A percentile compares a stretch with the other conserved stretches of the same genome.
Evolutionary conservation across 2,797 vertebrate genomes (phyloP).

Genomic region (Chelidonichthys spinosus): DNA sequence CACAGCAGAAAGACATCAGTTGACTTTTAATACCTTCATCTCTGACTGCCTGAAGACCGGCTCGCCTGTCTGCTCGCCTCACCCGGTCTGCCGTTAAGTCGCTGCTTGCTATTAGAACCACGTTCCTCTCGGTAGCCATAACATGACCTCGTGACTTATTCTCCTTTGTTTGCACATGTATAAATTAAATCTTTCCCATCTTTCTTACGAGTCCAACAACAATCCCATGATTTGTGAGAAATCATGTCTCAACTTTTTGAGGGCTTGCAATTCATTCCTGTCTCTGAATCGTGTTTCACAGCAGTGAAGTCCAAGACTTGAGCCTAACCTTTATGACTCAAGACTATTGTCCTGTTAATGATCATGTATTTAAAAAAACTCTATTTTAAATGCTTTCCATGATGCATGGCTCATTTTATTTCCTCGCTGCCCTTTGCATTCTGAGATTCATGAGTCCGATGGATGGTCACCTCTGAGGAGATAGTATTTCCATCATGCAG

Average conservation of each 20-base stretch:
- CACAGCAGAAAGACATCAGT: conserved; percentile 67
- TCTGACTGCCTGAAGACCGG: conserved; percentile 33
- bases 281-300: conserved; percentile 15
- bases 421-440: conserved; percentile 17
- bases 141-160: conserved; percentile 4
- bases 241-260: neutral
- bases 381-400: conserved; percentile 6
- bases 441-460: neutral
- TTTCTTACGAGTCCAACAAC: neutral
- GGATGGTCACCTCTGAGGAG: conserved; percentile 35
- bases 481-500: conserved; percentile 31
- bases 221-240: neutral
- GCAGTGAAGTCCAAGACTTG: conserved; percentile 6
- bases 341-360: conserved; percentile 6
- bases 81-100: neutral
- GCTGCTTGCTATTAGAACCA: neutral
- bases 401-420: conserved; percentile 16
- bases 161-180: conserved; percentile 2
- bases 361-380: conserved; percentile 1
- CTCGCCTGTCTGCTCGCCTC: conserved; percentile 18
- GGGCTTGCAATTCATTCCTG: neutral
- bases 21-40: conserved; percentile 78
- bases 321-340: neutral
- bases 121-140: conserved; percentile 17
- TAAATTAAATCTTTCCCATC: neutral